Conservation (phyloP, 2,797 vertebrate species). For the Clarias fuscus region DNA sequence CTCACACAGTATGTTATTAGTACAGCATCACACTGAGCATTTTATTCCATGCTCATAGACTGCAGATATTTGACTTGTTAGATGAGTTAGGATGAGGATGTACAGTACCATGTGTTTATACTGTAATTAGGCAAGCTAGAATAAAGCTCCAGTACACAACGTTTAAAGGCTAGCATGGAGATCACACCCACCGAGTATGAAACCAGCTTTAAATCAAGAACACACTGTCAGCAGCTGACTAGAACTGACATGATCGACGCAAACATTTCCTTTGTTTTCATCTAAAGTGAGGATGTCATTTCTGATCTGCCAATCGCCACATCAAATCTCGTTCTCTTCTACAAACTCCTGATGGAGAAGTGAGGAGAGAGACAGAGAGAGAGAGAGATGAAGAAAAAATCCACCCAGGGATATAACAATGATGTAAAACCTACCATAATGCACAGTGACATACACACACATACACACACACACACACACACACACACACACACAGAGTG, state of each 20-base stretch:
- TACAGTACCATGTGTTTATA: neutral
- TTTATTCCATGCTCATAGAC: neutral
- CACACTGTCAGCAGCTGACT: neutral
- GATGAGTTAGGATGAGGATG: neutral
- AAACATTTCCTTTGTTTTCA: neutral
- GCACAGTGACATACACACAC: constrained; percentile 6
- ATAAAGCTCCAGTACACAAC: neutral
- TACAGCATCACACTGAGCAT: neutral
- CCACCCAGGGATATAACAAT: neutral
- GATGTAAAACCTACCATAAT: neutral
- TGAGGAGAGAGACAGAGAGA: neutral
- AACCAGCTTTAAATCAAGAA: neutral
- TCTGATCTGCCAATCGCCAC: neutral
- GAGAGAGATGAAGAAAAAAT: neutral
- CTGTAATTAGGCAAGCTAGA: neutral
- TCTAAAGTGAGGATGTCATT: neutral
- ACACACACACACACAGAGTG: neutral
- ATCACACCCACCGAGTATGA: neutral
- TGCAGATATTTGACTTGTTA: neutral
- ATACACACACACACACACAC: constrained; percentile 1
- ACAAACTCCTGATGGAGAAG: neutral
- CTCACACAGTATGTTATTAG: neutral
- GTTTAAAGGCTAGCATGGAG: neutral
- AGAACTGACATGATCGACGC: neutral
- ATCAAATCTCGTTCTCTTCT: neutral